Conservation (phyloP, 2,797 vertebrate species). For the Halcyon smyrnensis region DNA sequence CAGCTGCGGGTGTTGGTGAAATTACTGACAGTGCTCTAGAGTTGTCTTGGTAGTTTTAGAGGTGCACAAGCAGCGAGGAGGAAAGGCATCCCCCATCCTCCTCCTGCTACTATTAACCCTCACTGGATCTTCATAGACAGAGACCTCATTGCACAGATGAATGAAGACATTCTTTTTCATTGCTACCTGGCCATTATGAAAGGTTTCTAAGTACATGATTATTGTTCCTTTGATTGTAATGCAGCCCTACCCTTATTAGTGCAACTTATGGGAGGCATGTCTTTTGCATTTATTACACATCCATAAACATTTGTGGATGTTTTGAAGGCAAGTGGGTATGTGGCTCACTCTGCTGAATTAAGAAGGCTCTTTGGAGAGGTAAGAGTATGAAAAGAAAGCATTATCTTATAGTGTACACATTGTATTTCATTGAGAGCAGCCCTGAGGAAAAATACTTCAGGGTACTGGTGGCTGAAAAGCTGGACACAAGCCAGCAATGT, state of each 20-base stretch:
- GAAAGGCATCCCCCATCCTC: background rate
- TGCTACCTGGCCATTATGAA: background rate
- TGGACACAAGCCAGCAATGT: background rate
- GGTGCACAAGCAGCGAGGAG: background rate
- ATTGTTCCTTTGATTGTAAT: background rate
- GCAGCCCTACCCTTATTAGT: background rate
- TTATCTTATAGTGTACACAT: background rate
- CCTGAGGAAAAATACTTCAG: background rate
- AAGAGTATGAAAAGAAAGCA: background rate
- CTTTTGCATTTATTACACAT: background rate
- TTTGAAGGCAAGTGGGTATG: background rate
- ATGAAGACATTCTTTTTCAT: background rate
- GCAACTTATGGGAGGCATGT: background rate
- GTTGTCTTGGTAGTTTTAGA: background rate
- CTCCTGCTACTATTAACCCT: background rate
- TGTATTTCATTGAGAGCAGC: background rate
- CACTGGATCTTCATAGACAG: constrained; percentile 10
- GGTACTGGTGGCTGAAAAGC: background rate
- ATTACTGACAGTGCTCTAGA: background rate
- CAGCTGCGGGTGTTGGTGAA: constrained; percentile 64
- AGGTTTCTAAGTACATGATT: background rate
- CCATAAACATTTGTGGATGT: background rate
- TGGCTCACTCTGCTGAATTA: background rate
- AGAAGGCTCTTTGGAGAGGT: background rate
- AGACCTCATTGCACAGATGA: background rate